Evolutionary conservation across 2,888 invertebrate species (phyloP).

Genomic region (Parnassius smintheus): DNA sequence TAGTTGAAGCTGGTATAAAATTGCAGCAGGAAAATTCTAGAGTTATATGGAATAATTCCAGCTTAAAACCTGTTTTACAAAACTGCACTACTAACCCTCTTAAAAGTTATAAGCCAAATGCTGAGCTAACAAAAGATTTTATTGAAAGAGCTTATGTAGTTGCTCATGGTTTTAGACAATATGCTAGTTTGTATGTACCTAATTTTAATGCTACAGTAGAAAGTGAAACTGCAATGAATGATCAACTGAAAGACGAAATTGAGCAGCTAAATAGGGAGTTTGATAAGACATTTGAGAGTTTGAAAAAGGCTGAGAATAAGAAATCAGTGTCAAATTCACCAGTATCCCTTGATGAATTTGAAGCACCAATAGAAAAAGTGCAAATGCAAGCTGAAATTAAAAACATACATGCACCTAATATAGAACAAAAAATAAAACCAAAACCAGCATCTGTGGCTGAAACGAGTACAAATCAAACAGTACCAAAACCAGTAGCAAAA

Average conservation of each 20-base stretch:
- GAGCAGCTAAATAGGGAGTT: conserved; percentile 72
- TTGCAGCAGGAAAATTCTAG: conserved; percentile 83
- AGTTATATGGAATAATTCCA: conserved; percentile 86
- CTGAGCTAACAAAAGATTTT: conserved; percentile 62
- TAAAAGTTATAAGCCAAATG: conserved; percentile 47
- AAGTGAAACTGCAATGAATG: conserved; percentile 50
- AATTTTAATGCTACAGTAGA: conserved; percentile 48
- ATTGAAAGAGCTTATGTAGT: conserved; percentile 85
- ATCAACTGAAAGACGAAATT: conserved; percentile 57
- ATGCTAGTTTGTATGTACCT: conserved; percentile 65
- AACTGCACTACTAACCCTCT: conserved; percentile 59
- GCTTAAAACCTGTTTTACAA: conserved; percentile 75
- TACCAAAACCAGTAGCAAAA: conserved; percentile 63
- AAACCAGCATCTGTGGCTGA: conserved; percentile 4
- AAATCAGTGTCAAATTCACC: conserved; percentile 26
- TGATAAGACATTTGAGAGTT: conserved; percentile 64
- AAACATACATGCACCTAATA: conserved; percentile 18
- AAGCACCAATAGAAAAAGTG: conserved; percentile 39
- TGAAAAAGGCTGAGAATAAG: conserved; percentile 48
- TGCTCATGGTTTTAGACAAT: conserved; percentile 85
- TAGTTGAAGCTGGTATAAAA: conserved; percentile 84
- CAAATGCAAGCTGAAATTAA: conserved; percentile 29
- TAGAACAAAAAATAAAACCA: not conserved
- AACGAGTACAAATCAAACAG: conserved; percentile 20
- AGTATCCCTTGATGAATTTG: conserved; percentile 26